phyloP scores from a whole-genome alignment of 2,113 vertebrate genomes.

The Penelope pileata region DNA sequence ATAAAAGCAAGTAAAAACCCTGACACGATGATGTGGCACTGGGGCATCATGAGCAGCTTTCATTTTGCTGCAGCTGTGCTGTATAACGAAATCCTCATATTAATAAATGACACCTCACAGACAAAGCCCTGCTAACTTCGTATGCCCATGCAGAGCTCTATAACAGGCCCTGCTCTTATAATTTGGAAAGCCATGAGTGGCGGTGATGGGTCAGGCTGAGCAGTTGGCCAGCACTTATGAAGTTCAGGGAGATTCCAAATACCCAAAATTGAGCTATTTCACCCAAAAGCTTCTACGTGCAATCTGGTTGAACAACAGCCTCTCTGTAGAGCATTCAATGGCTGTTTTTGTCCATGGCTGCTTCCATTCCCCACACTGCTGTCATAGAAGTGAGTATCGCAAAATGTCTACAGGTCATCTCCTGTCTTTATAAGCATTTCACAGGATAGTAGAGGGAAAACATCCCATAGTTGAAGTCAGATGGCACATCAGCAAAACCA shows the following conservation, averaged over 20 bases:
- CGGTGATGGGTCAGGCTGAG: accelerated
- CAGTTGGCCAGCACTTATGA: background rate
- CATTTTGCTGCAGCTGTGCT: background rate
- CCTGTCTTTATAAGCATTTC: background rate
- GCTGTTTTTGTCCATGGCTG: background rate
- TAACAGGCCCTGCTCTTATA: background rate
- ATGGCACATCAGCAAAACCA: background rate
- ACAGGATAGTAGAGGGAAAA: background rate
- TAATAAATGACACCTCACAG: background rate
- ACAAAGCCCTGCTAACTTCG: background rate
- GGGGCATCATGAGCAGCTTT: background rate
- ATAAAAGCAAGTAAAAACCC: background rate
- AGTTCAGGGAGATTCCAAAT: background rate
- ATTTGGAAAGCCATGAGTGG: background rate
- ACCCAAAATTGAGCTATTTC: background rate
- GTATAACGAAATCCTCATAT: background rate
- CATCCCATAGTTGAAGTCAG: background rate
- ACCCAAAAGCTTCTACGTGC: background rate
- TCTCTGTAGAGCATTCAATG: background rate
- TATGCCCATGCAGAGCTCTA: background rate
- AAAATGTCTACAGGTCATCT: accelerated
- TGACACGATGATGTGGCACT: accelerated
- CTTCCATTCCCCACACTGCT: background rate
- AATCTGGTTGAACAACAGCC: background rate
- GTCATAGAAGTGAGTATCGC: background rate